Evolutionary conservation across 2,888 invertebrate genomes (phyloP), one percentile per base, ranked within the genome.

Genomic region (Andrena fulva): DNA sequence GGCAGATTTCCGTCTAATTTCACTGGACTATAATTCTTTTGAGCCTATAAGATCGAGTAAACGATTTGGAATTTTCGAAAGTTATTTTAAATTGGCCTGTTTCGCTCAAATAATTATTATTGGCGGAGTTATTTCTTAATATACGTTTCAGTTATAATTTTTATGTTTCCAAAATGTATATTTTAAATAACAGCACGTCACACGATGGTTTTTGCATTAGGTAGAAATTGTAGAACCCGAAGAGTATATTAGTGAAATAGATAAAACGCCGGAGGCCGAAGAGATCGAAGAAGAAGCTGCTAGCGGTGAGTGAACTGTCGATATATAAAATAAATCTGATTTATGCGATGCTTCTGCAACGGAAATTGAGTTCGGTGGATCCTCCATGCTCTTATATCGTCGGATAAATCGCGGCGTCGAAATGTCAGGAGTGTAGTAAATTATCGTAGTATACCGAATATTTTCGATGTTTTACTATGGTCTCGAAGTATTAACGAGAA

Each of bases 281-380:
- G 91, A 93, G 70, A 84, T 87, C 27, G 91, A 93, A 80, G 92
- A 93, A 86, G 94, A 94, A 91, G 91, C 92, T 70, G 85, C 92
- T 75, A 92, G 93, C 89, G 92, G 92, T 92, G 67, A 91, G 92
- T 88, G 70, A 54, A 68, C 48, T 54, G 8, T 35, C 12, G 35
- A 24, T 29, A 56, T 7, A 48, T 63, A 29, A 6, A 33, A 35
- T 69, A 66, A 71, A 10, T 24, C 27, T 50, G 20, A n/a, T 50
- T 10, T 10, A 27, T 50, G 59, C 16, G 60, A 33, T 67, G 20
- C 20, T 56, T 60, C 16, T 64, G 42, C 56, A 67, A 59, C 24
- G 31, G 52, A 5, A 7, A 54, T 33, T 12, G 54, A 73, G n/a
- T 62, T 73, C 52, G 29, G 54, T 68, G 86, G 86, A 85, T 90